These are phyloP conservation scores for Hecatera dysodea DNA, from an alignment of 2,888 invertebrate genomes.

Conservation along the genomic window DNA sequence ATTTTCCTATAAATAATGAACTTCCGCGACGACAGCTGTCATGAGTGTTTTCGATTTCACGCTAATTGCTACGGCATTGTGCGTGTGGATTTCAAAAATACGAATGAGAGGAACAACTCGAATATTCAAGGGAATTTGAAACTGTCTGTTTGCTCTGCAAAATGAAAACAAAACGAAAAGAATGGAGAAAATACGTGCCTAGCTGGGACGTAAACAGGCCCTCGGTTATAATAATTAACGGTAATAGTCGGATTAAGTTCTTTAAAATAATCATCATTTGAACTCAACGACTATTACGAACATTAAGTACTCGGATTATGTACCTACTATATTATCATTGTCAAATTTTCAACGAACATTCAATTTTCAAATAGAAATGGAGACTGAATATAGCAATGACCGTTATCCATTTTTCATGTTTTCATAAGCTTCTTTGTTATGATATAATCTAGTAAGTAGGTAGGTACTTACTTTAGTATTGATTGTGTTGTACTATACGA, in stretches of 20 bases:
- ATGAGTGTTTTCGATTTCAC: constrained; percentile 25
- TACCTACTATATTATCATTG: not conserved
- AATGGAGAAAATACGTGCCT: not conserved
- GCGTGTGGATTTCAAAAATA: constrained; percentile 22
- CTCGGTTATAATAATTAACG: constrained; percentile 17
- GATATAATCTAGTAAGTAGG: not conserved
- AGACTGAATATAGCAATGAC: not conserved
- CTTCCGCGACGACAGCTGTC: constrained; percentile 31
- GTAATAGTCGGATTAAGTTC: constrained; percentile 29
- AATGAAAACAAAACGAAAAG: not conserved
- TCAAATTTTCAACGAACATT: constrained; percentile 1
- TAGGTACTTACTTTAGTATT: constrained; percentile 21
- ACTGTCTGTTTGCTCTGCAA: not conserved
- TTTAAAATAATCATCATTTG: constrained; percentile 12
- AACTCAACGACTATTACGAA: not conserved
- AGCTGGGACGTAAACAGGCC: constrained; percentile 6
- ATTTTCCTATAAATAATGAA: constrained; percentile 33
- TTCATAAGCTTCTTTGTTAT: constrained; percentile 6
- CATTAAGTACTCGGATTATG: constrained; percentile 21
- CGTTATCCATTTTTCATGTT: not conserved
- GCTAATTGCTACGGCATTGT: constrained; percentile 25
- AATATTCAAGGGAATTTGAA: constrained; percentile 1
- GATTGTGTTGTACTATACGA: constrained; percentile 13
- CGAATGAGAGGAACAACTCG: not conserved
- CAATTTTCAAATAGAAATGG: constrained; percentile 6